phyloP scores from a whole-genome alignment of 2,797 vertebrate species.

The Hyperoplus lanceolatus region DNA sequence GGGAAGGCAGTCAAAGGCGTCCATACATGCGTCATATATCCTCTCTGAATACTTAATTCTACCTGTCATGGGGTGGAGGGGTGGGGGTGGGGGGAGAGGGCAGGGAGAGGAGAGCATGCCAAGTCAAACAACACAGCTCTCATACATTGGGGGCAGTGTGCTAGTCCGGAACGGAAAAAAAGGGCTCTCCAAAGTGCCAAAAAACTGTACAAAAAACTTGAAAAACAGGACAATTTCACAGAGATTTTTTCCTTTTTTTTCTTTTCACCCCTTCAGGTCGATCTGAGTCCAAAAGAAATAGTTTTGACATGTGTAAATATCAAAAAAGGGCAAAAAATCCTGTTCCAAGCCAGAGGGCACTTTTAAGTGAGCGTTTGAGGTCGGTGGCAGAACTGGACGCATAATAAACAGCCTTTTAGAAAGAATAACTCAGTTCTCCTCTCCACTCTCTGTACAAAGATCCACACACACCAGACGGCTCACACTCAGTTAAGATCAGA shows the following conservation, averaged over 20 bases:
- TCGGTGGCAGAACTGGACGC: slow-evolving; percentile 33
- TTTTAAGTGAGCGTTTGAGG: slow-evolving; percentile 59
- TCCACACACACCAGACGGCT: slow-evolving; percentile 27
- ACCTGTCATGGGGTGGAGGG: slow-evolving; percentile 87
- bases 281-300: slow-evolving; percentile 69
- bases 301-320: slow-evolving; percentile 83
- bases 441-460: slow-evolving; percentile 11
- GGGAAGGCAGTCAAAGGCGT: slow-evolving; percentile 99
- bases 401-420: slow-evolving; percentile 65
- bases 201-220: slow-evolving; percentile 61
- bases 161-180: slow-evolving; percentile 57
- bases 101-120: slow-evolving; percentile 56
- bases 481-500: slow-evolving; percentile 42
- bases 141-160: slow-evolving; percentile 60
- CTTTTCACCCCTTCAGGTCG: background rate
- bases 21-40: slow-evolving; percentile 99
- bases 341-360: slow-evolving; percentile 50
- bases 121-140: slow-evolving; percentile 73
- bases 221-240: slow-evolving; percentile 57
- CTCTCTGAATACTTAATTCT: slow-evolving; percentile 99
- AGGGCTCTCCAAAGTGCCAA: slow-evolving; percentile 56
- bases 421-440: slow-evolving; percentile 59
- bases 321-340: slow-evolving; percentile 35
- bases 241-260: slow-evolving; percentile 34
- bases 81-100: slow-evolving; percentile 53